These are phyloP conservation scores for Ectropis grisescens DNA, from an alignment of 1,140 invertebrate species.

Conservation along the genomic window DNA sequence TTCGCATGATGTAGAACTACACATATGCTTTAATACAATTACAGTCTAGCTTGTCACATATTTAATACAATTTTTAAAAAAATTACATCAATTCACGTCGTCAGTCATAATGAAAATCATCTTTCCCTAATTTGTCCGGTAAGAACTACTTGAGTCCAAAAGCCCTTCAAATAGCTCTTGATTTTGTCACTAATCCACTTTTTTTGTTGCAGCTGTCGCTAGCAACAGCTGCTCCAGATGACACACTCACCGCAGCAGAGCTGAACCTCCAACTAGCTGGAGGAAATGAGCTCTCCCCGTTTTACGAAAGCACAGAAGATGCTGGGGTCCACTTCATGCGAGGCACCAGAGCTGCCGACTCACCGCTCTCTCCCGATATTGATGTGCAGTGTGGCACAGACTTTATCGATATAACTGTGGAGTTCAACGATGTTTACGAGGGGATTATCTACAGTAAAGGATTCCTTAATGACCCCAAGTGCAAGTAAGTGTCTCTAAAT, in stretches of 20 bases:
- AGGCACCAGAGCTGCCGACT: slow-evolving; percentile 45
- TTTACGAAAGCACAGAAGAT: slow-evolving; percentile 52
- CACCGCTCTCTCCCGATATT: slow-evolving; percentile 58
- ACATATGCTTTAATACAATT: too few species aligned
- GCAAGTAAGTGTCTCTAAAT: slow-evolving; percentile 69
- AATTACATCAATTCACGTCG: too few species aligned
- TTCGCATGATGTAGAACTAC: too few species aligned
- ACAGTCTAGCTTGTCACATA: too few species aligned
- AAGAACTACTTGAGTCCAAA: too few species aligned
- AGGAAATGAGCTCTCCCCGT: slow-evolving; percentile 47
- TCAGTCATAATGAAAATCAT: too few species aligned
- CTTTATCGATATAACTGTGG: slow-evolving; percentile 75
- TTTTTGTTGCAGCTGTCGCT: slow-evolving; percentile 52
- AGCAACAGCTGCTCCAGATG: slow-evolving; percentile 64
- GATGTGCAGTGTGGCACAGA: slow-evolving; percentile 75
- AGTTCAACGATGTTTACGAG: slow-evolving; percentile 75
- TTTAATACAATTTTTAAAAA: too few species aligned
- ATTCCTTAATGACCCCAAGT: slow-evolving; percentile 75
- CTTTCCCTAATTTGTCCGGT: too few species aligned
- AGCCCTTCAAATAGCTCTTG: too few species aligned
- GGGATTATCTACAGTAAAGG: slow-evolving; percentile 84
- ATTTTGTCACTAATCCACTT: too few species aligned
- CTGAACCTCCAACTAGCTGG: slow-evolving; percentile 52
- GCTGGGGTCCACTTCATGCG: slow-evolving; percentile 56
- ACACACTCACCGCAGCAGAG: slow-evolving; percentile 53